phyloP scores from a whole-genome alignment of 53 echinoderm and acorn worm species.

The Temnopleurus reevesii region DNA sequence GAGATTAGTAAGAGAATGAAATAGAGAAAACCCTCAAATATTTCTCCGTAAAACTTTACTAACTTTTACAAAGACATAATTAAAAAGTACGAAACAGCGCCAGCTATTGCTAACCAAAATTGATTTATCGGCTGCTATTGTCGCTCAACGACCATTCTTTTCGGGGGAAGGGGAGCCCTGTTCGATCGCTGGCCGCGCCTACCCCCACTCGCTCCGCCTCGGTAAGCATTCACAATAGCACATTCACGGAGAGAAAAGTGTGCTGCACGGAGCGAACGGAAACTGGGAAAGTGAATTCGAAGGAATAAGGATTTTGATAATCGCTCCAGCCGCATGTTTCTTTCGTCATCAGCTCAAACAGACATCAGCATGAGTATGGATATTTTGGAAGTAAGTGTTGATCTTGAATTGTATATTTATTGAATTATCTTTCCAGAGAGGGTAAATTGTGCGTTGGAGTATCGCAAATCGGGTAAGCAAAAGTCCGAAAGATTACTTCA shows the following conservation, averaged over 20 bases:
- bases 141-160: neutral
- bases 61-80: too few species aligned
- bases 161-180: too few species aligned
- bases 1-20: too few species aligned
- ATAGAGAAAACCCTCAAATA: too few species aligned
- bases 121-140: neutral
- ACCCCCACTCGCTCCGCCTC: neutral
- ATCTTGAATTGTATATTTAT: neutral
- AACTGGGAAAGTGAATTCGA: conserved; percentile 36
- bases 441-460: neutral
- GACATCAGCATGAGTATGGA: conserved; percentile 29
- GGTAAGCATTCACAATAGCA: neutral
- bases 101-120: neutral
- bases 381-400: conserved; percentile 45
- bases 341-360: conserved; percentile 28
- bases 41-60: too few species aligned
- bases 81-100: too few species aligned
- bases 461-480: neutral
- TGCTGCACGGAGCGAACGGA: neutral
- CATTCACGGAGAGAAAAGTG: neutral
- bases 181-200: conserved; percentile 22
- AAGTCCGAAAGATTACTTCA: too few species aligned
- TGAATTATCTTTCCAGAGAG: neutral
- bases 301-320: neutral
- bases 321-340: neutral